Conservation (phyloP, 2,797 vertebrate genomes). For the Lateolabrax maculatus region DNA sequence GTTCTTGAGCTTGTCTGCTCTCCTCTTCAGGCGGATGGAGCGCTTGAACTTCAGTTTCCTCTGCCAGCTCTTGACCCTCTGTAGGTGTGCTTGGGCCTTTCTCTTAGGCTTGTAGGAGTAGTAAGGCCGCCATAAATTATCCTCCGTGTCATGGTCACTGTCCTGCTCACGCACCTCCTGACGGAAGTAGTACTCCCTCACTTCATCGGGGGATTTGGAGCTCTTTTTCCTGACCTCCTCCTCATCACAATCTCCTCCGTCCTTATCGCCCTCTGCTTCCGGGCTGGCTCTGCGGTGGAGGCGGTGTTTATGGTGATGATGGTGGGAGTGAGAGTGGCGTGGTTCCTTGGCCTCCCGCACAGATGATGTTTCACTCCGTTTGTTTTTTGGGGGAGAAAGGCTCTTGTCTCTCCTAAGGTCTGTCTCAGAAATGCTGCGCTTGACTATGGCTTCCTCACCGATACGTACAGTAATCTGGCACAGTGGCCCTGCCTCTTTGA, state of each 20-base stretch:
- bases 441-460: slow-evolving; percentile 94
- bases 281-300: slow-evolving; percentile 73
- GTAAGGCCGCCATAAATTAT: slow-evolving; percentile 94
- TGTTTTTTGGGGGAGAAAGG: slow-evolving; percentile 82
- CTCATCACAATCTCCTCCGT: slow-evolving; percentile 59
- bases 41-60: slow-evolving; percentile 87
- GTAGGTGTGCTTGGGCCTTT: slow-evolving; percentile 83
- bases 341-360: slow-evolving; percentile 76
- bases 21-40: slow-evolving; percentile 85
- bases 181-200: slow-evolving; percentile 88
- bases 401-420: slow-evolving; percentile 90
- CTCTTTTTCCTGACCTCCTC: slow-evolving; percentile 72
- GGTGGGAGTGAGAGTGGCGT: slow-evolving; percentile 81
- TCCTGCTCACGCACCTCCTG: slow-evolving; percentile 87
- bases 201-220: slow-evolving; percentile 75
- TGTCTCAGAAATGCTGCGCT: slow-evolving; percentile 93
- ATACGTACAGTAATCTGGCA: slow-evolving; percentile 95
- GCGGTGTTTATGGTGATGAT: slow-evolving; percentile 85
- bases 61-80: slow-evolving; percentile 89
- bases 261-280: slow-evolving; percentile 57
- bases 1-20: slow-evolving; percentile 83
- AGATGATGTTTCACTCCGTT: slow-evolving; percentile 76
- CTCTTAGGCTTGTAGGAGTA: slow-evolving; percentile 94
- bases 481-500: slow-evolving; percentile 87
- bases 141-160: slow-evolving; percentile 88